Evolutionary conservation across 2,888 invertebrate species (phyloP).

Genomic region (Globia sparganii): DNA sequence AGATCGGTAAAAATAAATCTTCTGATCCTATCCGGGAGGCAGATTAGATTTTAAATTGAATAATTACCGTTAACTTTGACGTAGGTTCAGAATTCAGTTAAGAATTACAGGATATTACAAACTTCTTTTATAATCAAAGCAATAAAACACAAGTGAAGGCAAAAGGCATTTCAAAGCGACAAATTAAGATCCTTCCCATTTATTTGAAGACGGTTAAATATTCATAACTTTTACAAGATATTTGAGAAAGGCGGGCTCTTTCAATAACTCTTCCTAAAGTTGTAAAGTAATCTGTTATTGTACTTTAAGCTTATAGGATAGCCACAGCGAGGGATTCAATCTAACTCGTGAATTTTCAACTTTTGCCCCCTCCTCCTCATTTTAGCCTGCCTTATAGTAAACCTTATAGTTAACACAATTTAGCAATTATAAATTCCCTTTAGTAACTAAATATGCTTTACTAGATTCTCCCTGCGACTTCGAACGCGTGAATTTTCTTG

Average conservation of each 20-base stretch:
- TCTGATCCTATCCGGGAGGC: constrained; percentile 13
- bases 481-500: background rate
- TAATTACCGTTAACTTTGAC: constrained; percentile 9
- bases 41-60: constrained; percentile 27
- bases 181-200: constrained; percentile 27
- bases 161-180: constrained; percentile 15
- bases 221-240: constrained; percentile 32
- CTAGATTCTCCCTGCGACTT: background rate
- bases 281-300: constrained; percentile 46
- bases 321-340: constrained; percentile 7
- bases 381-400: background rate
- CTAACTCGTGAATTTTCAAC: constrained; percentile 21
- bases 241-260: constrained; percentile 37
- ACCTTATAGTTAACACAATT: background rate
- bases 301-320: constrained; percentile 23
- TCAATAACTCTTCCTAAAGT: constrained; percentile 47
- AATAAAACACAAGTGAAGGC: constrained; percentile 16
- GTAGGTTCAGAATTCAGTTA: constrained; percentile 14
- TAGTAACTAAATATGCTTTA: background rate
- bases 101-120: background rate
- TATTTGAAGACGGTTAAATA: constrained; percentile 32
- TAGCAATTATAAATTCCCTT: background rate
- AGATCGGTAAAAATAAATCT: constrained; percentile 3
- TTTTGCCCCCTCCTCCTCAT: background rate
- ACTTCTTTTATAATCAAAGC: constrained; percentile 1